A percentile compares a stretch with the other conserved stretches of the same genome.
Conservation (phyloP, 2,113 vertebrate species). For the Raphicerus campestris region DNA sequence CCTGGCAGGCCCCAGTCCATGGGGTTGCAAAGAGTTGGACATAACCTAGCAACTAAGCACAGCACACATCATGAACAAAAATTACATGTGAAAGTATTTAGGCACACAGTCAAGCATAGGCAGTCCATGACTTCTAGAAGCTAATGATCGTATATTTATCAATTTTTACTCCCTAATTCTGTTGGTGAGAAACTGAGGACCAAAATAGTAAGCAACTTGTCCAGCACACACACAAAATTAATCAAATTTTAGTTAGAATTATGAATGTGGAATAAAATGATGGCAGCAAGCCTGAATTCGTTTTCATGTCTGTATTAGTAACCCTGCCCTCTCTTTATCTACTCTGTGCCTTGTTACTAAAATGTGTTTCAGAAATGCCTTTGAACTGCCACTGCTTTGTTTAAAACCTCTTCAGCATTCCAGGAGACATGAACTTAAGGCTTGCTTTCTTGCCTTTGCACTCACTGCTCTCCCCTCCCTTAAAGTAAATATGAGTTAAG, state of each 20-base stretch:
- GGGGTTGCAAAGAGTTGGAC: neutral
- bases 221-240: neutral
- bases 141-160: neutral
- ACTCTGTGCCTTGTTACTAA: neutral
- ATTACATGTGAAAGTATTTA: neutral
- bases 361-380: neutral
- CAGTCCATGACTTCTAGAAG: neutral
- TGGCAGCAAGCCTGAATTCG: neutral
- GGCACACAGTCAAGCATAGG: neutral
- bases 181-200: neutral
- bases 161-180: neutral
- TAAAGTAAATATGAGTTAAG: neutral
- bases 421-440: neutral
- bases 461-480: neutral
- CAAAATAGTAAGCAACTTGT: neutral
- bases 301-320: neutral
- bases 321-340: neutral
- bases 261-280: neutral
- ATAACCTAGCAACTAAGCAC: neutral
- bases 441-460: neutral
- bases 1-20: neutral
- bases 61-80: neutral
- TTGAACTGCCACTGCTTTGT: slow-evolving; percentile 36
- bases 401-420: slow-evolving; percentile 21
- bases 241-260: neutral